These are phyloP conservation scores for Pangasius sanitwongsei DNA, from an alignment of 2,797 vertebrate species.

Conservation along the genomic window DNA sequence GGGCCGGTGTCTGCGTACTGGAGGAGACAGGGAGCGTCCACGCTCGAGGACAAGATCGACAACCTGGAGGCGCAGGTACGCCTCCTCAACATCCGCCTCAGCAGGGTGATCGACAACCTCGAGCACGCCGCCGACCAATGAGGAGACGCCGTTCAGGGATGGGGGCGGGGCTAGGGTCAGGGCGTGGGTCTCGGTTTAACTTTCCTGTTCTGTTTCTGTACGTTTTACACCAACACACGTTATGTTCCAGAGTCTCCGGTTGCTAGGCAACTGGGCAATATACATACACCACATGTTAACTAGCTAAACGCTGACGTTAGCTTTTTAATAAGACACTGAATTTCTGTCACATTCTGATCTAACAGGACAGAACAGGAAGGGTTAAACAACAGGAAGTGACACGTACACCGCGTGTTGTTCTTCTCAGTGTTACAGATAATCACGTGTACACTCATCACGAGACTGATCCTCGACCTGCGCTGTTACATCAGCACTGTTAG, in stretches of 20 bases:
- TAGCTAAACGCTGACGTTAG: neutral
- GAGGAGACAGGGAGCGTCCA: conserved; percentile 78
- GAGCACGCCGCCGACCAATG: conserved; percentile 83
- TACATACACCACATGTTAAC: neutral
- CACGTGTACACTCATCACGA: neutral
- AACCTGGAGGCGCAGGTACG: conserved; percentile 94
- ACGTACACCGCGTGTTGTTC: neutral
- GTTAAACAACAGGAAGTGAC: conserved; percentile 16
- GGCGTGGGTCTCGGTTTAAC: neutral
- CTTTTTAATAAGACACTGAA: neutral
- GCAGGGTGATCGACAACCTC: conserved; percentile 88
- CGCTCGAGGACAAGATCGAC: conserved; percentile 94
- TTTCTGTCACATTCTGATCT: neutral
- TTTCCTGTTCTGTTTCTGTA: neutral
- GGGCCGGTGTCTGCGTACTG: conserved; percentile 91
- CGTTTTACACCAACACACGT: neutral
- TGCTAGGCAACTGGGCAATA: neutral
- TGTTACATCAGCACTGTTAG: neutral
- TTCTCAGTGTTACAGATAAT: neutral
- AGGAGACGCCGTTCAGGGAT: neutral
- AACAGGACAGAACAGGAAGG: neutral
- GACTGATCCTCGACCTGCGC: neutral
- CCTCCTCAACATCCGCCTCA: conserved; percentile 93
- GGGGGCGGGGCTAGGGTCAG: neutral
- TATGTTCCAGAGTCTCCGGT: neutral